A percentile compares a stretch with the other conserved stretches of the same genome.
These are phyloP conservation scores for Nerophis ophidion DNA, from an alignment of 2,113 vertebrate genomes.

Conservation along the genomic window DNA sequence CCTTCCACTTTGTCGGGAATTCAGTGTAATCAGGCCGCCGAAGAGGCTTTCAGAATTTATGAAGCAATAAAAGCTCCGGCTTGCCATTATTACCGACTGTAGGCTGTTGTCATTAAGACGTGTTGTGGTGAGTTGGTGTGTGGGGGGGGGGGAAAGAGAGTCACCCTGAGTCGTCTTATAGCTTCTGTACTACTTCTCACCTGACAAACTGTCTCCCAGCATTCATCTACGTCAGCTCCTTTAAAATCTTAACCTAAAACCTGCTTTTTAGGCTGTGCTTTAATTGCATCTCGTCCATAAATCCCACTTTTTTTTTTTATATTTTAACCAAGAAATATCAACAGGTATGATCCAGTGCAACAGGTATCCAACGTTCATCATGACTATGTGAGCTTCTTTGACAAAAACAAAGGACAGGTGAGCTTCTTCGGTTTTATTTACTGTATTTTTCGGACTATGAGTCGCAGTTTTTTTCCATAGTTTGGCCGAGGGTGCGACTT, in stretches of 20 bases:
- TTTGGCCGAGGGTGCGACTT: too few species aligned
- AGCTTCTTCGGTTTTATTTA: too few species aligned
- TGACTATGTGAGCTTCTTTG: too few species aligned
- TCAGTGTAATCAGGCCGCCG: conserved; percentile 62
- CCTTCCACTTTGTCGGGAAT: conserved; percentile 59
- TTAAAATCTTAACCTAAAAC: conserved; percentile 29
- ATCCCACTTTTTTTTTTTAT: too few species aligned
- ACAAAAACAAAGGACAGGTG: too few species aligned
- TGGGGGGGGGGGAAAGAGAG: conserved; percentile 2
- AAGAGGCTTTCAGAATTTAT: conserved; percentile 79
- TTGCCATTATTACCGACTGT: conserved; percentile 39
- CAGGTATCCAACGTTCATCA: too few species aligned
- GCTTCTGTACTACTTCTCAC: conserved; percentile 14
- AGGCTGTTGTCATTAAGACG: conserved; percentile 46
- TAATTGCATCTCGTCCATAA: too few species aligned
- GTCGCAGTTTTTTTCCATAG: too few species aligned
- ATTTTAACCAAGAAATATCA: too few species aligned
- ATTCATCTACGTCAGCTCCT: conserved; percentile 8
- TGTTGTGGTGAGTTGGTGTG: conserved; percentile 26
- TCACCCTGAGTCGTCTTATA: conserved; percentile 6
- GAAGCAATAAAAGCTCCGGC: conserved; percentile 72
- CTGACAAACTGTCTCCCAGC: conserved; percentile 30
- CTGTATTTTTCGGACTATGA: too few species aligned
- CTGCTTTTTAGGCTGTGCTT: background rate
- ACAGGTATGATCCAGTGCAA: too few species aligned